phyloP scores from a whole-genome alignment of 2,888 invertebrate genomes.

The Eupelmus urozonus region DNA sequence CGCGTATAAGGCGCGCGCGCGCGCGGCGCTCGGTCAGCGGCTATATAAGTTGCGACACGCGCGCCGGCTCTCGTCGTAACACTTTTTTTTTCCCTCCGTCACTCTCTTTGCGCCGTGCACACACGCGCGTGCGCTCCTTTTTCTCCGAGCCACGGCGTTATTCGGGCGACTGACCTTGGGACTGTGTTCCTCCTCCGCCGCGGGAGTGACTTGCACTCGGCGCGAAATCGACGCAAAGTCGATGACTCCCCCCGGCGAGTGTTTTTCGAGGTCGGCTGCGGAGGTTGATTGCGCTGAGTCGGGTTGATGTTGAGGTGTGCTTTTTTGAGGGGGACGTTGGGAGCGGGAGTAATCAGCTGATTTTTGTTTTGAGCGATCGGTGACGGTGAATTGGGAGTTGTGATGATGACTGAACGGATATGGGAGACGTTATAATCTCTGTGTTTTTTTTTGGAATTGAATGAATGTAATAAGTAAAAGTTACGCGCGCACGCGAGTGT shows the following conservation, averaged over 20 bases:
- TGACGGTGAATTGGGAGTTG: no score
- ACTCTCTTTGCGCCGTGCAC: background rate
- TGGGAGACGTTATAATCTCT: no score
- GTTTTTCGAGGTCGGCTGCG: no score
- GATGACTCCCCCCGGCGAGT: no score
- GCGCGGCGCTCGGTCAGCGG: slow-evolving; percentile 52
- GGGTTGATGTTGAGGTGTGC: no score
- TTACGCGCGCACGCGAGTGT: background rate
- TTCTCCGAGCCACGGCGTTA: no score
- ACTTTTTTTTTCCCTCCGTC: slow-evolving; percentile 43
- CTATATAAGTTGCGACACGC: slow-evolving; percentile 53
- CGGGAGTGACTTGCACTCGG: background rate
- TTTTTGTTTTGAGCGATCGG: no score
- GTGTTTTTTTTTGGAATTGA: no score
- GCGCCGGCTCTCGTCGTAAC: slow-evolving; percentile 53
- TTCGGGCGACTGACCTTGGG: slow-evolving; percentile 9
- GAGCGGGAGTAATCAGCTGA: no score
- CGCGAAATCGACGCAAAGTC: background rate
- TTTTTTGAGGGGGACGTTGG: no score
- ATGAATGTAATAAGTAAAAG: slow-evolving; percentile 14
- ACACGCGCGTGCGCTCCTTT: slow-evolving; percentile 6
- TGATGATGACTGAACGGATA: no score
- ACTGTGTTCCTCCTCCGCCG: background rate
- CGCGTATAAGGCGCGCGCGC: slow-evolving; percentile 19
- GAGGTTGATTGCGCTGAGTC: no score